A percentile compares a stretch with the other conserved stretches of the same genome.
Evolutionary conservation across 2,797 vertebrate genomes (phyloP).

Genomic region (Syndactyla subalaris): DNA sequence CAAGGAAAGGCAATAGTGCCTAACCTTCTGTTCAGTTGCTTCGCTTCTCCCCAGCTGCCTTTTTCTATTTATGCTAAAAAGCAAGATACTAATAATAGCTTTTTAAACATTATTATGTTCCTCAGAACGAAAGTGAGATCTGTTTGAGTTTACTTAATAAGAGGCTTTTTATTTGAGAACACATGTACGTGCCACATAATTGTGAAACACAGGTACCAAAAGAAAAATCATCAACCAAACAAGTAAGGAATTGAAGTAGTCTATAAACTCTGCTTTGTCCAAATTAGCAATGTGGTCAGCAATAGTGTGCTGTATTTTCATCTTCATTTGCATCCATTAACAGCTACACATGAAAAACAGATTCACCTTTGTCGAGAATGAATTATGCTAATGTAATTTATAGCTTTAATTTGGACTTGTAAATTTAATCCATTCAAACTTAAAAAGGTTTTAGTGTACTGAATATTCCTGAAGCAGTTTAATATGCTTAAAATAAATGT

Average conservation of each 20-base stretch:
- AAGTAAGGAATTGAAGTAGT: constrained; percentile 14
- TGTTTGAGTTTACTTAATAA: constrained; percentile 27
- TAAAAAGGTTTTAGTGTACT: constrained; percentile 70
- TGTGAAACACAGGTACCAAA: constrained; percentile 28
- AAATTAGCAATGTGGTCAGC: constrained; percentile 58
- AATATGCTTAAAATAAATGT: constrained; percentile 77
- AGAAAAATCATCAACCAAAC: not conserved
- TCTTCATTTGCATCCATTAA: constrained; percentile 72
- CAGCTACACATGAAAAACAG: constrained; percentile 65
- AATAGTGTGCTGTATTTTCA: constrained; percentile 51
- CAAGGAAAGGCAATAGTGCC: not conserved
- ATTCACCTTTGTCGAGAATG: constrained; percentile 61
- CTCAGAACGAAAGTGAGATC: not conserved
- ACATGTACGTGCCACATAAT: constrained; percentile 10
- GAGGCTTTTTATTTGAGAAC: not conserved
- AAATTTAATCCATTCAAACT: constrained; percentile 75
- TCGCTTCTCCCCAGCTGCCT: not conserved
- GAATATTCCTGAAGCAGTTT: constrained; percentile 77
- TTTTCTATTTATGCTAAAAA: constrained; percentile 30
- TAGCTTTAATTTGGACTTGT: constrained; percentile 73
- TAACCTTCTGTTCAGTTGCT: not conserved
- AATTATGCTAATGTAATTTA: constrained; percentile 80
- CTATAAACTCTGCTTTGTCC: constrained; percentile 61
- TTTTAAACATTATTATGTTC: constrained; percentile 34
- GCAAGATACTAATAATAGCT: constrained; percentile 19